These are phyloP conservation scores for Rutilus rutilus DNA, from an alignment of 2,113 vertebrate species.

Conservation along the genomic window DNA sequence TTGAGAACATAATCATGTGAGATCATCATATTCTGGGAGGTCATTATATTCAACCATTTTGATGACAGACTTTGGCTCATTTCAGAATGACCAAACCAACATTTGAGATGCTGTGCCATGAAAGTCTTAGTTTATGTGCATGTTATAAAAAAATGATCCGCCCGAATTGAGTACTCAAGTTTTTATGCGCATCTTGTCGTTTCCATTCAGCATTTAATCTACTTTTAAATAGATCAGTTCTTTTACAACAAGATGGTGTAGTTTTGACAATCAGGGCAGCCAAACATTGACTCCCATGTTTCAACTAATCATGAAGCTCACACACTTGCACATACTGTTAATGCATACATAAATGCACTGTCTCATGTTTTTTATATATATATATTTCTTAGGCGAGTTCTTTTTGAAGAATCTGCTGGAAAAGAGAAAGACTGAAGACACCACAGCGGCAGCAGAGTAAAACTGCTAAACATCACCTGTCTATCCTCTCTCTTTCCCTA, in stretches of 20 bases:
- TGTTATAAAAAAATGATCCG: too few relatives aligned
- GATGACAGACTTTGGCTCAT: too few relatives aligned
- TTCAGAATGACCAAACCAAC: too few relatives aligned
- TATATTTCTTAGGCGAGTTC: slow-evolving; percentile 85
- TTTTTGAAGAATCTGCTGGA: slow-evolving; percentile 95
- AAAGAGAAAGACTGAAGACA: slow-evolving; percentile 80
- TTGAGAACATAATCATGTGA: too few relatives aligned
- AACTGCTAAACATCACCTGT: background rate
- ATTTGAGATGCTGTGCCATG: too few relatives aligned
- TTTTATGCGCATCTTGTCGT: too few relatives aligned
- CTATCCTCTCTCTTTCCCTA: background rate
- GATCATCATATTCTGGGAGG: too few relatives aligned
- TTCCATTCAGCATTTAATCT: background rate
- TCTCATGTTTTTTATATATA: background rate
- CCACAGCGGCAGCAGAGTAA: slow-evolving; percentile 49
- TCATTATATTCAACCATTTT: too few relatives aligned
- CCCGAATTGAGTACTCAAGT: too few relatives aligned
- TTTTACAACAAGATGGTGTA: background rate
- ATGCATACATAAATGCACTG: background rate
- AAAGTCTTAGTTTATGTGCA: too few relatives aligned
- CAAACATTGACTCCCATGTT: background rate
- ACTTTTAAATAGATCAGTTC: background rate
- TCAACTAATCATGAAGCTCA: too few relatives aligned
- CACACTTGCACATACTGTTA: too few relatives aligned
- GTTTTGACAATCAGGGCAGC: background rate